Evolutionary conservation across 2,113 vertebrate genomes (phyloP), one percentile per base, ranked within the genome.

Genomic region (Istiophorus platypterus): DNA sequence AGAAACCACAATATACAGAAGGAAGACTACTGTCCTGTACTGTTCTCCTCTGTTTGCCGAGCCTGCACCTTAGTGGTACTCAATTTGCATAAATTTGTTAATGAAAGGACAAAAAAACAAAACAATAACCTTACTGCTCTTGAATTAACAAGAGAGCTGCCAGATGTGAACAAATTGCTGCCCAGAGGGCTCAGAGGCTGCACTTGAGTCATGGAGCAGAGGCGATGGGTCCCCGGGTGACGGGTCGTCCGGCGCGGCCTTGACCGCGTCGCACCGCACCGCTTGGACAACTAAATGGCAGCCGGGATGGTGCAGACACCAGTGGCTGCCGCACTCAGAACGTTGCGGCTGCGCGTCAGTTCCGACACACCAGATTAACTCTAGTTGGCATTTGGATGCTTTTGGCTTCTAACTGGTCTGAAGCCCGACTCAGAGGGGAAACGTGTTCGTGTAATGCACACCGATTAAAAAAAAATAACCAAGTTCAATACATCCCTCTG

Each of bases 161-260:
- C 47, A 41, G 22, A 71, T 37, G 71, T 45, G 34, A 22, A 41
- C 70, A 72, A 52, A 85, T 37, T 65, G 52, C 34, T 61, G n/a
- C n/a, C 82, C 47, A 73, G 57, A 52, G 18, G 24, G 42, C 29
- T 17, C 0, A 52, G 20, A 66, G 47, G 59, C 57, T 26, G 49
- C 37, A 20, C 45, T 74, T 20, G 2, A 49, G 71, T 72, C 20
- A 47, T 18, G 57, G 58, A 31, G 52, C 22, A 15, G 70, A n/a
- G 10, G 41, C 24, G 12, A 31, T 5, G 51, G 26, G 10, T 9
- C n/a, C 15, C 42, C 29, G 51, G 4, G 15, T 9, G 37, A 18
- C 41, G 27, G 42, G 22, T 24, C 2, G 27, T 27, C 22, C 3
- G 27, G 8, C 24, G 11, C 11, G 26, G 29, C 20, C 31, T 4